Percentiles rank a stretch among this genome's conserved stretches.
These are phyloP conservation scores for Alauda arvensis DNA, from an alignment of 2,797 vertebrate genomes.

Conservation along the genomic window DNA sequence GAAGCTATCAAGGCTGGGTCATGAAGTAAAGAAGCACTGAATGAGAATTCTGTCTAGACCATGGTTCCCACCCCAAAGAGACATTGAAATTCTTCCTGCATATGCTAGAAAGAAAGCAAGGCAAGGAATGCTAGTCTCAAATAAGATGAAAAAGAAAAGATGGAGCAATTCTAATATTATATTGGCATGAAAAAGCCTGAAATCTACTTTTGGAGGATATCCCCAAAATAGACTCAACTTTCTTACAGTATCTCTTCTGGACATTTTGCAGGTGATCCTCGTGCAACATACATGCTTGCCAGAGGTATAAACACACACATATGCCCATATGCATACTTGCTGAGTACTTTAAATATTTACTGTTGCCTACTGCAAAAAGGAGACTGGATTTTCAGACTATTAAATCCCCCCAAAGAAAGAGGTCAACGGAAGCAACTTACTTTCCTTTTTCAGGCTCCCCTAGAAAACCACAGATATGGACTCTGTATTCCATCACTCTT, in stretches of 20 bases:
- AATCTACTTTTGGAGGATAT: background rate
- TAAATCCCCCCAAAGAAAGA: background rate
- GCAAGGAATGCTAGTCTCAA: background rate
- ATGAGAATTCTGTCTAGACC: background rate
- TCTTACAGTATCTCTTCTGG: background rate
- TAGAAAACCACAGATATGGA: background rate
- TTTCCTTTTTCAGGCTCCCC: background rate
- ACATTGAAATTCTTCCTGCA: background rate
- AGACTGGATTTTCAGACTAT: background rate
- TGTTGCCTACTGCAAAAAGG: background rate
- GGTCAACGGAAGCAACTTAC: background rate
- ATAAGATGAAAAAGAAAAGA: background rate
- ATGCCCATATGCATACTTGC: background rate
- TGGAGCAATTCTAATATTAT: background rate
- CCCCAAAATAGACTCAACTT: background rate
- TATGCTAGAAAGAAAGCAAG: background rate
- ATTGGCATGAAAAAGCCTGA: background rate
- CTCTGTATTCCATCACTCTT: background rate
- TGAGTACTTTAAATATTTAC: background rate
- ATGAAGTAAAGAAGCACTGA: background rate
- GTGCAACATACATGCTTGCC: background rate
- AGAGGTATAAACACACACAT: background rate
- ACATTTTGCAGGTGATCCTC: background rate
- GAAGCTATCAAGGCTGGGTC: background rate
- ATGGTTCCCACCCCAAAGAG: background rate